A percentile compares a stretch with the other conserved stretches of the same genome.
These are phyloP conservation scores for Leucophora obtusa DNA, from an alignment of 2,888 invertebrate species.

Conservation along the genomic window DNA sequence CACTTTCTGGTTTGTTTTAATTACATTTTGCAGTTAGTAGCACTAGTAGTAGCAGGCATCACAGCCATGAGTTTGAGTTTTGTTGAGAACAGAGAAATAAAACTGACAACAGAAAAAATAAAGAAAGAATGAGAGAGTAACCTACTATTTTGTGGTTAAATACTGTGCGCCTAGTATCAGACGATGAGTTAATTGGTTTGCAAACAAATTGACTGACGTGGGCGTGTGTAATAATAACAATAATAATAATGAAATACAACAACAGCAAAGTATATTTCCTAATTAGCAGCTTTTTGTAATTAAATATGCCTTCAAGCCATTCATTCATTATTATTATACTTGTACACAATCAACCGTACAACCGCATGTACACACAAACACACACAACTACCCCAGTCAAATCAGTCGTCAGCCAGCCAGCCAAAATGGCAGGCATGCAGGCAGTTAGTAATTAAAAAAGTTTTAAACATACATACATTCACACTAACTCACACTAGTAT, in stretches of 20 bases:
- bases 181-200: slow-evolving; percentile 77
- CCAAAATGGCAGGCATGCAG: slow-evolving; percentile 12
- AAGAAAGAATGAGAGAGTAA: slow-evolving; percentile 32
- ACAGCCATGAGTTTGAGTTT: neutral
- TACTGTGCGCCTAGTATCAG: slow-evolving; percentile 75
- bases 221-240: slow-evolving; percentile 70
- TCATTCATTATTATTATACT: slow-evolving; percentile 64
- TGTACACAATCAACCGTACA: slow-evolving; percentile 16
- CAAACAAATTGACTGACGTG: slow-evolving; percentile 78
- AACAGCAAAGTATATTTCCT: slow-evolving; percentile 70
- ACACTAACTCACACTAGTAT: slow-evolving; percentile 40
- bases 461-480: slow-evolving; percentile 47
- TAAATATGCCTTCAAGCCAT: slow-evolving; percentile 76
- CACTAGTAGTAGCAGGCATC: slow-evolving; percentile 25
- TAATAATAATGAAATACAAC: slow-evolving; percentile 57
- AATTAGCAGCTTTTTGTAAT: slow-evolving; percentile 78
- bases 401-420: slow-evolving; percentile 8
- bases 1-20: slow-evolving; percentile 60
- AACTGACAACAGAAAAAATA: slow-evolving; percentile 16
- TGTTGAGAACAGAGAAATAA: slow-evolving; percentile 45
- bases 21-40: slow-evolving; percentile 56
- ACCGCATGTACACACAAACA: slow-evolving; percentile 17
- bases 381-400: slow-evolving; percentile 16
- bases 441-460: slow-evolving; percentile 56
- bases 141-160: slow-evolving; percentile 69